These are phyloP conservation scores for Sander lucioperca DNA, from an alignment of 2,113 vertebrate genomes.

Conservation along the genomic window DNA sequence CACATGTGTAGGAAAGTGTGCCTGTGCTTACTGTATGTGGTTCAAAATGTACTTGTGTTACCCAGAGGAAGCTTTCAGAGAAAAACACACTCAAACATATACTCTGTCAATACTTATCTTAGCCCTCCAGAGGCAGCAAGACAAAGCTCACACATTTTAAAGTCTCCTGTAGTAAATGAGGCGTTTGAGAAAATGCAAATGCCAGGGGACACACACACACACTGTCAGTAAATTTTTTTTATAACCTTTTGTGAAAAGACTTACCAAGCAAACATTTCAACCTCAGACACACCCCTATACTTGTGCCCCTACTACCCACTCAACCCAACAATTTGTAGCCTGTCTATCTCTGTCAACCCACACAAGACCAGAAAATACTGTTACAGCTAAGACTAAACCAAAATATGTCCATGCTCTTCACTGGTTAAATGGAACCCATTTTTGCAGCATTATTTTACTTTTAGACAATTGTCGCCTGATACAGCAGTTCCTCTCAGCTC, in stretches of 20 bases:
- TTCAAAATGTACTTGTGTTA: conserved; percentile 73
- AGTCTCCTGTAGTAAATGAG: conserved; percentile 82
- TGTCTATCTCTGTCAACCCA: conserved; percentile 64
- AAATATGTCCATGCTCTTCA: conserved; percentile 40
- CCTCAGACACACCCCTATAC: conserved; percentile 63
- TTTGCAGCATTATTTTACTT: conserved; percentile 19
- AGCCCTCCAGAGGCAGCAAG: conserved; percentile 77
- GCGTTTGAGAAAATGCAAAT: conserved; percentile 80
- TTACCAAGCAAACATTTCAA: conserved; percentile 72
- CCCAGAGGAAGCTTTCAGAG: conserved; percentile 62
- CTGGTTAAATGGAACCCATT: neutral
- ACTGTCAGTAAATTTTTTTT: conserved; percentile 77
- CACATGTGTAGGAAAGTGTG: conserved; percentile 34
- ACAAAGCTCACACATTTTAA: conserved; percentile 80
- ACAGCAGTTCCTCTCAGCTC: conserved; percentile 20
- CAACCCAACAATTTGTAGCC: conserved; percentile 56
- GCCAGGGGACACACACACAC: conserved; percentile 57
- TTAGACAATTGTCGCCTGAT: neutral
- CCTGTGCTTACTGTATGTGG: conserved; percentile 34
- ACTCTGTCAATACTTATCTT: conserved; percentile 81
- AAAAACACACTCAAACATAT: conserved; percentile 77
- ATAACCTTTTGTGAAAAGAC: conserved; percentile 75
- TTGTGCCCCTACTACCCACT: conserved; percentile 61
- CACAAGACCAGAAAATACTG: conserved; percentile 52
- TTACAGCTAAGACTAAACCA: conserved; percentile 45